Conservation (phyloP, 30 jellyfish, hydroid and myxozoan genomes). For the Nemopilema nomurai region DNA sequence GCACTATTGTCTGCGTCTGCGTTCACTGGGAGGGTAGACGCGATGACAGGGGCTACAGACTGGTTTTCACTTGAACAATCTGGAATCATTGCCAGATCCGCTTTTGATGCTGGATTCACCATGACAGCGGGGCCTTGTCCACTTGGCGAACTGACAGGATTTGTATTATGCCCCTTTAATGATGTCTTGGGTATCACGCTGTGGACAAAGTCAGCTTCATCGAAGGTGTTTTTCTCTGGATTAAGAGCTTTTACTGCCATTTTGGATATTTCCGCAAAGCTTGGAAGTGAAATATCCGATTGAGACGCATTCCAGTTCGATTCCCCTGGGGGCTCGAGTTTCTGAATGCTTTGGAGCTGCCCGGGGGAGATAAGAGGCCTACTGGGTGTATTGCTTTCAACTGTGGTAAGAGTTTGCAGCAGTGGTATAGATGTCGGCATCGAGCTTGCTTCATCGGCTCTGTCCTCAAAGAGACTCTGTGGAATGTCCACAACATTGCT, state of each 20-base stretch:
- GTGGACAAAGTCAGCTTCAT: not conserved
- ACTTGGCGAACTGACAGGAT: not conserved
- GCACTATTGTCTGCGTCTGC: not conserved
- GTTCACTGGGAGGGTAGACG: not conserved
- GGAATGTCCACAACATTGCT: not conserved
- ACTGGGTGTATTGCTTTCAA: not conserved
- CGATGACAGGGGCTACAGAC: not conserved
- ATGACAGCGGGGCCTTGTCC: not conserved
- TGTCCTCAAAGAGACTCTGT: not conserved
- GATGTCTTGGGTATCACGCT: not conserved
- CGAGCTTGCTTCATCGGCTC: not conserved
- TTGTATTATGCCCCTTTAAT: not conserved
- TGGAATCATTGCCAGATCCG: not conserved
- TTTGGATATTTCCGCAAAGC: slow-evolving; percentile 13
- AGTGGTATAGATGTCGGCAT: not conserved
- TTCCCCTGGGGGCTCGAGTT: not conserved
- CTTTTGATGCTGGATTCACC: not conserved
- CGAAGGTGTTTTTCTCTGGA: not conserved
- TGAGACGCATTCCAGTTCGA: not conserved
- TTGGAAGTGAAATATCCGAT: slow-evolving; percentile 4
- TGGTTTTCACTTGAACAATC: not conserved
- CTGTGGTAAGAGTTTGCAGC: not conserved
- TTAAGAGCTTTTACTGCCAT: not conserved
- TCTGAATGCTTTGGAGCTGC: not conserved
- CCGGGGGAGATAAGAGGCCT: not conserved